Evolutionary conservation across 2,797 vertebrate genomes (phyloP).

Genomic region (Decapterus maruadsi): DNA sequence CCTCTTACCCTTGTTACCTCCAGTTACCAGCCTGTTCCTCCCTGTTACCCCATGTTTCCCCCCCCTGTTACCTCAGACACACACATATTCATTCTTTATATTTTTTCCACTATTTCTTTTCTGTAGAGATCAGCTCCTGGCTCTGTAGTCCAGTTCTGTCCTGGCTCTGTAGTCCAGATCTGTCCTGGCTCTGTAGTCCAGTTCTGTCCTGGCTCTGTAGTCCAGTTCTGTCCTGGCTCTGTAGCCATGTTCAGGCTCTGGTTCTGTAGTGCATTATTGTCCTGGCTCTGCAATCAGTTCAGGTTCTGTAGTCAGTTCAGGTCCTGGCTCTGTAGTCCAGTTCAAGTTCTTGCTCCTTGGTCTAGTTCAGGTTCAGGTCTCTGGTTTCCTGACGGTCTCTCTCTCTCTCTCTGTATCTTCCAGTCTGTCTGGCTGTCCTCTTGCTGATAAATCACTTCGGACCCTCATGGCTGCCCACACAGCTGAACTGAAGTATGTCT

Average conservation of each 20-base stretch:
- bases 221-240: no score
- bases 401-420: conserved; percentile 76
- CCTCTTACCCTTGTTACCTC: no score
- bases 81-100: not conserved
- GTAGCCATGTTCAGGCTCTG: no score
- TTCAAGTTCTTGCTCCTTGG: conserved; percentile 52
- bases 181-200: no score
- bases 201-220: no score
- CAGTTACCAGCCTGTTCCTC: no score
- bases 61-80: no score
- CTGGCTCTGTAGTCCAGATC: no score
- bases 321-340: conserved; percentile 38
- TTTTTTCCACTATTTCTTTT: not conserved
- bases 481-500: conserved; percentile 99
- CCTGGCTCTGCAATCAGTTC: no score
- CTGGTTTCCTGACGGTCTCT: conserved; percentile 66
- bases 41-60: no score
- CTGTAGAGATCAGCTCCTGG: not conserved
- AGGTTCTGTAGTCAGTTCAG: conserved; percentile 3
- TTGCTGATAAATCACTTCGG: conserved; percentile 99
- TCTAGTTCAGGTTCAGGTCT: conserved; percentile 33
- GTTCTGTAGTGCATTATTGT: no score
- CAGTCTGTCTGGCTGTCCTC: conserved; percentile 99
- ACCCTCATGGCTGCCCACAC: conserved; percentile 99
- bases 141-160: no score